A percentile compares a stretch with the other conserved stretches of the same genome.
Evolutionary conservation across 2,797 vertebrate genomes (phyloP).

Genomic region (Tapera naevia): DNA sequence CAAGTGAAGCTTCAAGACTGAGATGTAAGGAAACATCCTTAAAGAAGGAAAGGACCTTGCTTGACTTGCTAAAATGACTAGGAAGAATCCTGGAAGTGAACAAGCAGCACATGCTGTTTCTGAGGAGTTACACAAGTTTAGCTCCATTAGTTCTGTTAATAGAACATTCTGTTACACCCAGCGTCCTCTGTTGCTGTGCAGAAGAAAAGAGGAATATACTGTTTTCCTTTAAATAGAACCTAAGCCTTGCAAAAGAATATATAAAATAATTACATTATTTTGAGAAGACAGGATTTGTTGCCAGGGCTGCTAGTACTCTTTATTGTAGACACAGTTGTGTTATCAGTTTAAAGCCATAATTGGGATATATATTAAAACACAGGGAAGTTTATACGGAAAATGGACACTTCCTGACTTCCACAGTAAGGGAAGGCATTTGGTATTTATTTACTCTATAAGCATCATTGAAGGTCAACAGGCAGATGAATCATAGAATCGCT

Average conservation of each 20-base stretch:
- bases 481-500: neutral
- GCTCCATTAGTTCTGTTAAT: slow-evolving; percentile 68
- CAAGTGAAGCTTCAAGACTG: neutral
- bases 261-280: slow-evolving; percentile 35
- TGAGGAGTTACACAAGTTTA: slow-evolving; percentile 44
- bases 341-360: slow-evolving; percentile 23
- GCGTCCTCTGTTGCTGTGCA: slow-evolving; percentile 14
- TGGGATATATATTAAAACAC: neutral
- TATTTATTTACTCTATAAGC: neutral
- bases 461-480: neutral
- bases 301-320: slow-evolving; percentile 14
- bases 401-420: neutral
- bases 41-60: slow-evolving; percentile 22
- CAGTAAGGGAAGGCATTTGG: neutral
- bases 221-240: slow-evolving; percentile 29
- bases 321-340: neutral
- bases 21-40: slow-evolving; percentile 30
- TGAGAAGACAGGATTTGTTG: slow-evolving; percentile 19
- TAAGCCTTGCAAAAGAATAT: neutral
- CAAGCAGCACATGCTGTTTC: slow-evolving; percentile 38
- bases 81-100: slow-evolving; percentile 58
- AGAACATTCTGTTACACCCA: slow-evolving; percentile 53
- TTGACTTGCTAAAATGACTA: slow-evolving; percentile 54
- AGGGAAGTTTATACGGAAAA: neutral
- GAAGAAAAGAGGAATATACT: slow-evolving; percentile 20